phyloP scores from a whole-genome alignment of 2,113 vertebrate species.

The Chauna torquata region DNA sequence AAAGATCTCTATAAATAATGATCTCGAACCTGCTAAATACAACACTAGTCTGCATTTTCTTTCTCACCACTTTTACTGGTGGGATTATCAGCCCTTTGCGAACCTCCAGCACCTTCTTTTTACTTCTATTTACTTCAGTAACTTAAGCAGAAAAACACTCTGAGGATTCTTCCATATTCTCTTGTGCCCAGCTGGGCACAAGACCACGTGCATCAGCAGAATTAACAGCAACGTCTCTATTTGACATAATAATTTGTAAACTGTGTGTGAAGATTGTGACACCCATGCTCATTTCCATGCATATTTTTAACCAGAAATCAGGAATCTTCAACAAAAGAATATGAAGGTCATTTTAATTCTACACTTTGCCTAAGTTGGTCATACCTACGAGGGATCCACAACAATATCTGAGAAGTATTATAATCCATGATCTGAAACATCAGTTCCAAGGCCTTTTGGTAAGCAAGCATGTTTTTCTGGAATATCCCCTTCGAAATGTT shows the following conservation, averaged over 20 bases:
- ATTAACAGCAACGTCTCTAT: neutral
- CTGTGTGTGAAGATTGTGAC: neutral
- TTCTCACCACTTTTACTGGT: neutral
- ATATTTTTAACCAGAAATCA: neutral
- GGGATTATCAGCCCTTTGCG: neutral
- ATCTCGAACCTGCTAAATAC: neutral
- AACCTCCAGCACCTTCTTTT: neutral
- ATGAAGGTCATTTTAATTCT: neutral
- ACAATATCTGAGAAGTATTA: constrained; percentile 14
- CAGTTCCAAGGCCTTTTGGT: constrained; percentile 42
- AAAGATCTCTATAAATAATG: neutral
- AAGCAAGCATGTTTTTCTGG: constrained; percentile 63
- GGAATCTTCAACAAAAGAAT: neutral
- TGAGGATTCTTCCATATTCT: neutral
- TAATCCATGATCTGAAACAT: constrained; percentile 17
- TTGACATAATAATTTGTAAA: neutral
- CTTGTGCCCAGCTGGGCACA: neutral
- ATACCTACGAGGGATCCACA: neutral
- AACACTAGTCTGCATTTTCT: neutral
- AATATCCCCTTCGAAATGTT: constrained; percentile 72
- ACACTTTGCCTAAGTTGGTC: neutral
- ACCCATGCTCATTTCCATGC: neutral
- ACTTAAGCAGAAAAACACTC: neutral
- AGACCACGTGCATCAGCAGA: fast-evolving
- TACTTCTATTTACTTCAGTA: neutral